Percentiles rank a stretch among this genome's conserved stretches.
phyloP scores from a whole-genome alignment of 2,113 vertebrate species.

The Progne subis region DNA sequence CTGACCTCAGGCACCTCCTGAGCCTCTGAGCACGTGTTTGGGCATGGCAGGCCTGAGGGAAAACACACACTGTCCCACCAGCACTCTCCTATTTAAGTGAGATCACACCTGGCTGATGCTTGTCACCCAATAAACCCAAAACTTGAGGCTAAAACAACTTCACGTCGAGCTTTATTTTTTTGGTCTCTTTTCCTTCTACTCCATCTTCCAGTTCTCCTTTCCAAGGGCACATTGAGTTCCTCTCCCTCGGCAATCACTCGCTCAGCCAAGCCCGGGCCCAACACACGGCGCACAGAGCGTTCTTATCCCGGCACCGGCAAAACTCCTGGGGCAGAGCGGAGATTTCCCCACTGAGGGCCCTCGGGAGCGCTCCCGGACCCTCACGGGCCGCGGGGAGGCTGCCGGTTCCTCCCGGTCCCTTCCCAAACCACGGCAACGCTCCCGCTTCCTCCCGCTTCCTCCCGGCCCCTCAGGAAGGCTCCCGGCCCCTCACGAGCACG shows the following conservation, averaged over 20 bases:
- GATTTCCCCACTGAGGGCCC: fast-evolving
- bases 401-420: neutral
- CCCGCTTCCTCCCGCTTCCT: neutral
- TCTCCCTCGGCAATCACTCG: fast-evolving
- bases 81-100: neutral
- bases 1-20: neutral
- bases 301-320: neutral
- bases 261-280: neutral
- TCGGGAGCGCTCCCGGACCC: neutral
- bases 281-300: neutral
- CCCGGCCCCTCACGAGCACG: neutral
- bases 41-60: fast-evolving
- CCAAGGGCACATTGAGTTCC: neutral
- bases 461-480: neutral
- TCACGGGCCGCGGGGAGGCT: too few relatives aligned
- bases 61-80: fast-evolving
- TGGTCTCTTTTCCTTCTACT: neutral
- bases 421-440: neutral
- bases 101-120: neutral
- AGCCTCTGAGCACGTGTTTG: fast-evolving
- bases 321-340: fast-evolving
- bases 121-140: neutral
- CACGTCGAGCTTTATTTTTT: too few relatives aligned
- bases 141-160: neutral
- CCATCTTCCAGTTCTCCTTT: neutral